phyloP scores from a whole-genome alignment of 2,113 vertebrate species.

The Pongo abelii region DNA sequence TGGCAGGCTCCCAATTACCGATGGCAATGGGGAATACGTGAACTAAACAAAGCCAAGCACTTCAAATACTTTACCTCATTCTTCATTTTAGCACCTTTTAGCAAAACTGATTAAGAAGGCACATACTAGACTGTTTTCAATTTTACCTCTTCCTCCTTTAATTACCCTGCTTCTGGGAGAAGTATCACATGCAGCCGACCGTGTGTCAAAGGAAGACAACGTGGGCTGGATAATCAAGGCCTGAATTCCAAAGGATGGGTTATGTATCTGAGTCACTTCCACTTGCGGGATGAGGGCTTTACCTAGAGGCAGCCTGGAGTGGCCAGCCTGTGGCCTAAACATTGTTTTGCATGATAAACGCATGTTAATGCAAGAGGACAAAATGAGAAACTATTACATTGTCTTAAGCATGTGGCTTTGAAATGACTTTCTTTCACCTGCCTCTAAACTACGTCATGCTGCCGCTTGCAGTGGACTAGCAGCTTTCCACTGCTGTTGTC shows the following conservation, averaged over 20 bases:
- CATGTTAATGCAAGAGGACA: neutral
- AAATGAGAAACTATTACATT: neutral
- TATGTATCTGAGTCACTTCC: neutral
- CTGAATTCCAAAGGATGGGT: neutral
- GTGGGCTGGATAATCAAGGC: neutral
- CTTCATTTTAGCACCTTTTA: neutral
- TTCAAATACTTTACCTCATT: neutral
- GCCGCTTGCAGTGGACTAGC: neutral
- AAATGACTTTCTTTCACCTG: conserved; percentile 36
- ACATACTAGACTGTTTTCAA: neutral
- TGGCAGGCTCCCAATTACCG: neutral
- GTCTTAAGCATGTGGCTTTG: conserved; percentile 12
- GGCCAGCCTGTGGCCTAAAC: neutral
- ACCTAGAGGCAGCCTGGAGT: neutral
- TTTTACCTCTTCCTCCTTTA: neutral
- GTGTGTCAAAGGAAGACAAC: neutral
- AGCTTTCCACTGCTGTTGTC: neutral
- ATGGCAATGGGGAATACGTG: neutral
- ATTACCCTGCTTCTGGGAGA: neutral
- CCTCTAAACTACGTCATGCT: neutral
- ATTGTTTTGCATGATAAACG: neutral
- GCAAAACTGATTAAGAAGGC: neutral
- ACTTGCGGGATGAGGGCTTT: neutral
- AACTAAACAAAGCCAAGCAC: neutral
- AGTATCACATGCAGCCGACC: neutral